Conservation (phyloP, 2,888 invertebrate species). For the Merodon equestris region DNA sequence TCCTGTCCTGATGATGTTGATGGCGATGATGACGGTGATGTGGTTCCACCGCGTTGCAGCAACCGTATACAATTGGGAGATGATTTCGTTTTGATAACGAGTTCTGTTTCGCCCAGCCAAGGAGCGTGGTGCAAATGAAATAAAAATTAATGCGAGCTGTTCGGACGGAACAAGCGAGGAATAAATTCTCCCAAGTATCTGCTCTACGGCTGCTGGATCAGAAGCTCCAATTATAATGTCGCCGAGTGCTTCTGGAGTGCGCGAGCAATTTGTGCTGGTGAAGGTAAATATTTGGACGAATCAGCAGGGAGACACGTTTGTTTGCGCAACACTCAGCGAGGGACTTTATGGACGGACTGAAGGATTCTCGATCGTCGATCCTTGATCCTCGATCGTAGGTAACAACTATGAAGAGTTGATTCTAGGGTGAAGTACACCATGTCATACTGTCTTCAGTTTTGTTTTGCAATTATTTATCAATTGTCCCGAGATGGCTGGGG, state of each 20-base stretch:
- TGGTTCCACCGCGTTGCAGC: conserved; percentile 11
- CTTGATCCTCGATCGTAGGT: neutral
- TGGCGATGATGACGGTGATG: conserved; percentile 49
- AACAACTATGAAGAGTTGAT: neutral
- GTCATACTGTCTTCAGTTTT: conserved; percentile 39
- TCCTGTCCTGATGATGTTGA: neutral
- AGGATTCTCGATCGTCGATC: conserved; percentile 35
- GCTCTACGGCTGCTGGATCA: conserved; percentile 39
- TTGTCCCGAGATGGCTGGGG: conserved; percentile 44
- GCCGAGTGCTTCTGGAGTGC: conserved; percentile 18
- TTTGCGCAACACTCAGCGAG: conserved; percentile 57
- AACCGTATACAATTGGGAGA: conserved; percentile 72
- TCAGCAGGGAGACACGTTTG: conserved; percentile 34
- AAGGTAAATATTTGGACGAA: conserved; percentile 61
- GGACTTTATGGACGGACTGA: conserved; percentile 34
- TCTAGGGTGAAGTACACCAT: conserved; percentile 11
- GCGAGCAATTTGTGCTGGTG: conserved; percentile 32
- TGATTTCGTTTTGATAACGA: conserved; percentile 79
- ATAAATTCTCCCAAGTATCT: conserved; percentile 39
- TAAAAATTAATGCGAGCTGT: conserved; percentile 56
- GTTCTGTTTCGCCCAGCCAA: conserved; percentile 69
- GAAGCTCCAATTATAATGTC: conserved; percentile 62
- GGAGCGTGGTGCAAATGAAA: conserved; percentile 32
- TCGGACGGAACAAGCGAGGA: conserved; percentile 21
- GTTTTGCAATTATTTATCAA: conserved; percentile 57